phyloP scores from a whole-genome alignment of 2,113 vertebrate genomes.

The Carettochelys insculpta region DNA sequence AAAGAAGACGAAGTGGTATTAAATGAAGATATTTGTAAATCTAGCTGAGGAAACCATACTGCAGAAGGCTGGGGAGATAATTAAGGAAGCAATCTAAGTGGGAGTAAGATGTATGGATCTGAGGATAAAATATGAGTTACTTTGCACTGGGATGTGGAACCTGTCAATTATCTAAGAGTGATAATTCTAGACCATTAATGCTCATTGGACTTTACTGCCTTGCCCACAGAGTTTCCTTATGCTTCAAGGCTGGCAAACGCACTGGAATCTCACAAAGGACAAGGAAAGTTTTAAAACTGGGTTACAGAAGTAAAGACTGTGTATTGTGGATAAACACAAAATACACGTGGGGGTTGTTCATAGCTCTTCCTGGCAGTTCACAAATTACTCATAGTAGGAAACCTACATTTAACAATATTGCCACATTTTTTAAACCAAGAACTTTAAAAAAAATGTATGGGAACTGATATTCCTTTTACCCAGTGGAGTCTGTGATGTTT shows the following conservation, averaged over 20 bases:
- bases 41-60: conserved; percentile 57
- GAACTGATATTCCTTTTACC: conserved; percentile 36
- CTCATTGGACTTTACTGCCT: conserved; percentile 76
- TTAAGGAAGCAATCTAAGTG: conserved; percentile 68
- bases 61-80: conserved; percentile 65
- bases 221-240: conserved; percentile 75
- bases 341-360: conserved; percentile 23
- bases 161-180: conserved; percentile 75
- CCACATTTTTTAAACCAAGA: not conserved
- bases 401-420: not conserved
- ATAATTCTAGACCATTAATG: conserved; percentile 76
- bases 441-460: not conserved
- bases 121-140: conserved; percentile 69
- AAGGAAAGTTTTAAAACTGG: conserved; percentile 75
- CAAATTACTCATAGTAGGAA: conserved; percentile 51
- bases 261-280: conserved; percentile 78
- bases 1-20: conserved; percentile 54
- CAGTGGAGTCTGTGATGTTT: conserved; percentile 22
- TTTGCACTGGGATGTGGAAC: conserved; percentile 67
- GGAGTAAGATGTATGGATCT: conserved; percentile 64
- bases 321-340: conserved; percentile 71
- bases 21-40: conserved; percentile 63
- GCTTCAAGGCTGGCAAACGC: conserved; percentile 80
- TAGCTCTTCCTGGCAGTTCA: conserved; percentile 1
- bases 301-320: conserved; percentile 76